Evolutionary conservation across 2,113 vertebrate genomes (phyloP).

Genomic region (Circaetus cinerascens): DNA sequence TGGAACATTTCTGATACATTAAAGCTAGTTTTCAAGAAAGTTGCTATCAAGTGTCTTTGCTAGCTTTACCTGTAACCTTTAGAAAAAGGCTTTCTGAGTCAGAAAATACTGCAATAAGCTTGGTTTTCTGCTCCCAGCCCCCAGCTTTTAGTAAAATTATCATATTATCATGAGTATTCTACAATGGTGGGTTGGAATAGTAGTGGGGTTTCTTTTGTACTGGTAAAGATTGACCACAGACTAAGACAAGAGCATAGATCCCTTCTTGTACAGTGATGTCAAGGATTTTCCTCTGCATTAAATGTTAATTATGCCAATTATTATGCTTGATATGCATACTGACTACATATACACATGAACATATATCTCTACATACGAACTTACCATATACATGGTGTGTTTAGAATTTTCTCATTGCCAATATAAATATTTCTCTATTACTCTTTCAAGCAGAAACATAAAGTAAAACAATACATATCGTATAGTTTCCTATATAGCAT

Average conservation of each 20-base stretch:
- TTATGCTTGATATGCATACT: neutral
- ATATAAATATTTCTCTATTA: neutral
- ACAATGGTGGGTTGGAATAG: neutral
- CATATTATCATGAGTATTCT: neutral
- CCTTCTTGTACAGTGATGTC: neutral
- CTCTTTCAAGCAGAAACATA: neutral
- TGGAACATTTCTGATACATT: neutral
- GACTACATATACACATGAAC: neutral
- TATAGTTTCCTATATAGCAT: neutral
- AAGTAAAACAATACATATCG: fast-evolving
- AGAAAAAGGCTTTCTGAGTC: neutral
- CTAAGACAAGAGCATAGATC: neutral
- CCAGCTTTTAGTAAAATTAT: neutral
- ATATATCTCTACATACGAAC: neutral
- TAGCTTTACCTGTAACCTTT: neutral
- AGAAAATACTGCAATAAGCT: neutral
- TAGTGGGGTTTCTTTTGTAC: neutral
- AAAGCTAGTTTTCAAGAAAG: neutral
- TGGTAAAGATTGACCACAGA: neutral
- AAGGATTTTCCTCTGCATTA: neutral
- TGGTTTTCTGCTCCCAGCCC: neutral
- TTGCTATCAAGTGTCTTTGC: neutral
- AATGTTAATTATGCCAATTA: neutral
- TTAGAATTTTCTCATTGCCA: neutral
- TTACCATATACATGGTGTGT: neutral